Evolutionary conservation across 1,140 invertebrate species (phyloP), one percentile per base, ranked within the genome.

Genomic region (Euwallacea similis): DNA sequence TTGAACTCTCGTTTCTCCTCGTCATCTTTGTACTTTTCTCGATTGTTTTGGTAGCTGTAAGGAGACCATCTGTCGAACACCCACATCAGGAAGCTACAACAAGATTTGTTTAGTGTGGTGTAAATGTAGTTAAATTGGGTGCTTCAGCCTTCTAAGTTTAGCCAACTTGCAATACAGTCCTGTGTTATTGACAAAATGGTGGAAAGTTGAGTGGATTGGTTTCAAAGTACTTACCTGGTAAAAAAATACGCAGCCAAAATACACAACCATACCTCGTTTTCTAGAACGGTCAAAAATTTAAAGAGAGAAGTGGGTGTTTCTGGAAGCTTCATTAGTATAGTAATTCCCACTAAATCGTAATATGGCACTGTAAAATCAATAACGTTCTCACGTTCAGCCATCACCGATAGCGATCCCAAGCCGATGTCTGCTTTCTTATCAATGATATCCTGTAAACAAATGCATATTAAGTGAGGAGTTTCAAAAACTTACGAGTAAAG

Each of bases 311-410:
- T 96, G 42, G 89, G 88, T 0, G 87, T 85, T 75, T 90, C 89
- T 0, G 91, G 89, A 76, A 93, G 88, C 76, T 90, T 90, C 91
- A 96, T 95, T 74, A 98, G 84, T 74, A 98, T 97, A 0, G 93
- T 94, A 16, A 97, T 94, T 0, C 96, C 96, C 0, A 98, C 95
- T 43, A 97, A 84, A 83, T 98, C 96, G 79, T 98, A 98, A 79
- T 96, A 97, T 0, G 96, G 95, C 0, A 97, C 94, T 0, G 96
- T 98, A 77, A 96, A 98, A 81, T 97, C 96, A 0, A 98, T 91
- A 0, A 96, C 94, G 76, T 93, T 95, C 81, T 98, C 96, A 15
- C 96, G 85, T 81, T 98, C 96, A 0, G 95, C 94, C 92, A 97
- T 97, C 0, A 97, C 95, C 0, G 93, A 93, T 73, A 97, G 84